These are phyloP conservation scores for Hoplias malabaricus DNA, from an alignment of 2,113 vertebrate genomes.

Conservation along the genomic window DNA sequence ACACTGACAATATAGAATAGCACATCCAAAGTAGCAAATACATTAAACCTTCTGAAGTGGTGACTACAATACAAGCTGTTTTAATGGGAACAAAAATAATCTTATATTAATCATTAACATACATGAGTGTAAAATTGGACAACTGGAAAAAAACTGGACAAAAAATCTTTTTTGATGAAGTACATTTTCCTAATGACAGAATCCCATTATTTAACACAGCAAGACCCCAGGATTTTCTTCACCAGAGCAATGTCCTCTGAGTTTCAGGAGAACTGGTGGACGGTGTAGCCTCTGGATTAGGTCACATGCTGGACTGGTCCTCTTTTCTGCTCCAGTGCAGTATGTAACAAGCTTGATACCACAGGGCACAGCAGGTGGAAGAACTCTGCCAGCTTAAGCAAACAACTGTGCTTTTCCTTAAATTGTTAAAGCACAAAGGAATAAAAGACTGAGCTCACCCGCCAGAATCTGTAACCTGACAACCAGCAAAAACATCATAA, in stretches of 20 bases:
- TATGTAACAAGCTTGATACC: constrained; percentile 37
- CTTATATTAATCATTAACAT: neutral
- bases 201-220: neutral
- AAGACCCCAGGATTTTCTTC: neutral
- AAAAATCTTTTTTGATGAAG: neutral
- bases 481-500: neutral
- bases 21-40: constrained; percentile 11
- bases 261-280: constrained; percentile 8
- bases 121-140: neutral
- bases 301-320: constrained; percentile 29
- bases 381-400: constrained; percentile 15
- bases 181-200: neutral
- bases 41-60: neutral
- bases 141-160: neutral
- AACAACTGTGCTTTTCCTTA: neutral
- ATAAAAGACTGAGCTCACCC: neutral
- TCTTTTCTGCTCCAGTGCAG: constrained; percentile 28
- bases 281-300: constrained; percentile 24
- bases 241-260: constrained; percentile 1
- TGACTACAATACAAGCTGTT: neutral
- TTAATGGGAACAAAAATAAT: neutral
- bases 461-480: neutral
- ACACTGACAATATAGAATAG: neutral
- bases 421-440: neutral
- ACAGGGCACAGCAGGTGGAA: constrained; percentile 23